Evolutionary conservation across 1,140 invertebrate genomes (phyloP).

Genomic region (Ostrea denselamellosa): DNA sequence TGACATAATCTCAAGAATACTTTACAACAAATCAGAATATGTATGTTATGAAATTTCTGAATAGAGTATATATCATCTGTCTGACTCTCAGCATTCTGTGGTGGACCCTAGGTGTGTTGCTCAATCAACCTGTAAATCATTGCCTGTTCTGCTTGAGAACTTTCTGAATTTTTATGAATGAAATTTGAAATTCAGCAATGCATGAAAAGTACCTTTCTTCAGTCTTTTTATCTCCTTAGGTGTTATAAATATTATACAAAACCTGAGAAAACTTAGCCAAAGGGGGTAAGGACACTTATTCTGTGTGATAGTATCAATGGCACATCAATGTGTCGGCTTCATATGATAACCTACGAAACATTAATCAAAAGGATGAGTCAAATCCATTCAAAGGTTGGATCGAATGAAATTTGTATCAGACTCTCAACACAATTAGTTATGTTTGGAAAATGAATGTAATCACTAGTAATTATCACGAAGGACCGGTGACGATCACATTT

Average conservation of each 20-base stretch:
- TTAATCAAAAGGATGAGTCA: constrained; percentile 21
- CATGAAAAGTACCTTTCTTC: background rate
- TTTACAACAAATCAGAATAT: too few relatives aligned
- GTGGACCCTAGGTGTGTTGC: background rate
- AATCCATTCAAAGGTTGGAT: background rate
- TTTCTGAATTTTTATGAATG: constrained; percentile 16
- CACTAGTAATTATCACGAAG: constrained; percentile 5
- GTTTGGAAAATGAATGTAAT: constrained; percentile 35
- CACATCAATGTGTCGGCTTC: background rate
- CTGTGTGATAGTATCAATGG: constrained; percentile 14
- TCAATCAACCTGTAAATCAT: background rate
- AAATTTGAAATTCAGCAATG: background rate
- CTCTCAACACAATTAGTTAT: constrained; percentile 35
- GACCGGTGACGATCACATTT: background rate
- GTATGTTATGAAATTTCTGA: too few relatives aligned
- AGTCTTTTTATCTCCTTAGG: background rate
- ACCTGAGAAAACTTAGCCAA: background rate
- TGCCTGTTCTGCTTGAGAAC: background rate
- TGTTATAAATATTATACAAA: background rate
- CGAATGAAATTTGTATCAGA: constrained; percentile 25
- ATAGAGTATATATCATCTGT: too few relatives aligned
- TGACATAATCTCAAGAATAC: too few relatives aligned
- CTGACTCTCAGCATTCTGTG: too few relatives aligned
- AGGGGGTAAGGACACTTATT: background rate
- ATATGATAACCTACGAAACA: background rate